Conservation (phyloP, 2,797 vertebrate species). For the Fundulus diaphanus region DNA sequence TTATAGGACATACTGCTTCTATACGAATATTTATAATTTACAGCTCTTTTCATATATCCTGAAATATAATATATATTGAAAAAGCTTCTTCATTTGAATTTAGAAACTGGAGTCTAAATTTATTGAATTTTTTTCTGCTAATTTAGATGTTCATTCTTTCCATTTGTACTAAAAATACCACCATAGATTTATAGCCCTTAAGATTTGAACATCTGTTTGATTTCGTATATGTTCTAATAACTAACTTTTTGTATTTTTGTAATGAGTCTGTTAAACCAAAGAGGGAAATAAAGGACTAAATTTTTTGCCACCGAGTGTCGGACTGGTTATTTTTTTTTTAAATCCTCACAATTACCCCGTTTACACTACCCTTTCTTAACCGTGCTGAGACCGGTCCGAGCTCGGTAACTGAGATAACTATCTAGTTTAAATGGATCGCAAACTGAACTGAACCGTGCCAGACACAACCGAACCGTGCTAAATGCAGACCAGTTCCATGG, state of each 20-base stretch:
- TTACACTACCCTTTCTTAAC: too few relatives aligned
- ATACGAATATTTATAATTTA: neutral
- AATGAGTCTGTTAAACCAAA: conserved; percentile 53
- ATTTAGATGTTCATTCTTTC: conserved; percentile 7
- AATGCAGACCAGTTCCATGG: too few relatives aligned
- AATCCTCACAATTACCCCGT: too few relatives aligned
- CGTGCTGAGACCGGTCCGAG: too few relatives aligned
- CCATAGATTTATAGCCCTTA: conserved; percentile 47
- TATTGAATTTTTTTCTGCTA: conserved; percentile 4
- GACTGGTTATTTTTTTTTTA: neutral
- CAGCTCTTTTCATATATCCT: neutral
- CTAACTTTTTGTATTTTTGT: conserved; percentile 70
- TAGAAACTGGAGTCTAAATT: conserved; percentile 8
- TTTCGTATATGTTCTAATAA: conserved; percentile 75
- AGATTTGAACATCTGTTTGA: conserved; percentile 65
- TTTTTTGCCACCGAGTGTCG: conserved; percentile 13
- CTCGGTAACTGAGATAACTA: too few relatives aligned
- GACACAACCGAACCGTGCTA: too few relatives aligned
- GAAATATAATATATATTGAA: conserved; percentile 3
- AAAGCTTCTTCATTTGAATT: neutral
- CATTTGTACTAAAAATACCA: conserved; percentile 35
- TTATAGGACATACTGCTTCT: neutral
- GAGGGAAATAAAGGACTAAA: conserved; percentile 70
- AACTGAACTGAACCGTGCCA: too few relatives aligned
- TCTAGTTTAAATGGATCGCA: too few relatives aligned